These are phyloP conservation scores for Sarcophaga rosellei DNA, from an alignment of 2,888 invertebrate genomes.

Conservation along the genomic window DNA sequence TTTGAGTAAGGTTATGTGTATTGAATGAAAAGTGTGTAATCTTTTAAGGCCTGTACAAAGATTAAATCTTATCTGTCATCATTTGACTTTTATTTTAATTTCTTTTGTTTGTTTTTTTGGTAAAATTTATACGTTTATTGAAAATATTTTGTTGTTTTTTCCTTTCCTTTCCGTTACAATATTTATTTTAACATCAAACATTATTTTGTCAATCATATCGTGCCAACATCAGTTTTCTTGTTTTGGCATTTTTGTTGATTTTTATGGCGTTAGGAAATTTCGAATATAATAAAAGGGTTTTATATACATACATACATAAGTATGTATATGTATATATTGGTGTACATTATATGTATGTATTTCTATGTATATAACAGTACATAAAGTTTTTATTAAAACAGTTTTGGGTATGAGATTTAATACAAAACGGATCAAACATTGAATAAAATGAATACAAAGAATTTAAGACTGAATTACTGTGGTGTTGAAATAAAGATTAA, in stretches of 20 bases:
- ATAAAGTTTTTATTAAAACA: conserved; percentile 16
- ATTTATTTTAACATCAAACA: conserved; percentile 29
- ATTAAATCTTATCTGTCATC: conserved; percentile 17
- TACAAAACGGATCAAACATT: not conserved
- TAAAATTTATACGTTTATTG: too few relatives aligned
- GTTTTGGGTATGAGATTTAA: not conserved
- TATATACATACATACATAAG: not conserved
- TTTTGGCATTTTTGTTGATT: conserved; percentile 18
- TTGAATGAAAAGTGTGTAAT: conserved; percentile 16
- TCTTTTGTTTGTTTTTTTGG: too few relatives aligned
- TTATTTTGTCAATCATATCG: conserved; percentile 28
- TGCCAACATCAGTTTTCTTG: conserved; percentile 2
- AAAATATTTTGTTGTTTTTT: too few relatives aligned
- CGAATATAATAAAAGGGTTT: conserved; percentile 25
- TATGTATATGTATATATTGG: not conserved
- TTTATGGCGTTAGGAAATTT: conserved; percentile 26
- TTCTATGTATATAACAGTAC: not conserved
- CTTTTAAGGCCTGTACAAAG: not conserved
- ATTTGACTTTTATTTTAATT: conserved; percentile 6
- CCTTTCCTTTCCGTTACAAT: not conserved
- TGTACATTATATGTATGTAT: not conserved
- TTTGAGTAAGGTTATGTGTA: not conserved
- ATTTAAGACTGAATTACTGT: too few relatives aligned
- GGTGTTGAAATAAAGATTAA: too few relatives aligned
- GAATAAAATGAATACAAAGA: too few relatives aligned